Percentiles rank a stretch among this genome's conserved stretches.
Evolutionary conservation across 2,113 vertebrate species (phyloP).

Genomic region (Micronycteris hirsuta): DNA sequence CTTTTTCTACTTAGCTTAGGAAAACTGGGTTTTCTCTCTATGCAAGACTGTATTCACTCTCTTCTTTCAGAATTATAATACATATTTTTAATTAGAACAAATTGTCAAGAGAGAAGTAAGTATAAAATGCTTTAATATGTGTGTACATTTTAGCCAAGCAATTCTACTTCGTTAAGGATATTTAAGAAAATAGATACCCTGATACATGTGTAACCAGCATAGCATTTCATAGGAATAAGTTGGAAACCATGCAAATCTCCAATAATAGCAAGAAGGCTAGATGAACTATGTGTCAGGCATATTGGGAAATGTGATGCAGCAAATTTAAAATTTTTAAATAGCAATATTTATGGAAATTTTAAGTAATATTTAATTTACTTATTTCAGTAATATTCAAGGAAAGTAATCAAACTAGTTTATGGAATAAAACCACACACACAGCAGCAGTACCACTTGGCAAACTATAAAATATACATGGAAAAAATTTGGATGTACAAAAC

Average conservation of each 20-base stretch:
- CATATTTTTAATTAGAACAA: background rate
- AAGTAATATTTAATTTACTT: background rate
- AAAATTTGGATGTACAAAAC: background rate
- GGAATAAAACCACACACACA: background rate
- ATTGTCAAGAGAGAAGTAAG: background rate
- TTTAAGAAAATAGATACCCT: background rate
- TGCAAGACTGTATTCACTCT: background rate
- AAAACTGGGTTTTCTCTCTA: background rate
- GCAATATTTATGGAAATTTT: background rate
- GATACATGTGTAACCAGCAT: background rate
- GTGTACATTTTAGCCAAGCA: background rate
- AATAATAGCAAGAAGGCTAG: background rate
- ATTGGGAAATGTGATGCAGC: background rate
- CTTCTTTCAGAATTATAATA: background rate
- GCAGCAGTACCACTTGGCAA: background rate
- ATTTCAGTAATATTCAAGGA: background rate
- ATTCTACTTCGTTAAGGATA: background rate
- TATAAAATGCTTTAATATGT: background rate
- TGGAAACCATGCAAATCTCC: background rate
- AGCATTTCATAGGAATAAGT: background rate
- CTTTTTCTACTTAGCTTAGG: background rate
- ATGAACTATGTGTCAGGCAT: background rate
- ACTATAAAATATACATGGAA: background rate
- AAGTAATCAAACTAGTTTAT: background rate
- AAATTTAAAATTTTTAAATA: background rate